These are phyloP conservation scores for Ia io DNA, from an alignment of 2,113 vertebrate species.

Conservation along the genomic window DNA sequence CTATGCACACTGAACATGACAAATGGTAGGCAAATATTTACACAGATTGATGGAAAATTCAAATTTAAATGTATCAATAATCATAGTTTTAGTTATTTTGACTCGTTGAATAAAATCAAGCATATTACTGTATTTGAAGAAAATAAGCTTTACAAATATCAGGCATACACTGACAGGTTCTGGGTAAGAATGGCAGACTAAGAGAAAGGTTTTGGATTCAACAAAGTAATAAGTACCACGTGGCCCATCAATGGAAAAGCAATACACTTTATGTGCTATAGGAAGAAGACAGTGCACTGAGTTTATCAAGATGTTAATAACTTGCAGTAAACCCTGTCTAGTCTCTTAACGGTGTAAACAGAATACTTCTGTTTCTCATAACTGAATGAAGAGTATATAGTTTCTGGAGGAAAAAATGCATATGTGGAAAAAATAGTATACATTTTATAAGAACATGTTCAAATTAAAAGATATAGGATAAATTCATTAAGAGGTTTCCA, in stretches of 20 bases:
- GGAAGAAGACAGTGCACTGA: neutral
- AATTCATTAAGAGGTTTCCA: neutral
- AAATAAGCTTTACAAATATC: neutral
- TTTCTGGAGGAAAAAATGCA: neutral
- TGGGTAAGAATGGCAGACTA: neutral
- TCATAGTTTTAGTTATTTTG: slow-evolving; percentile 28
- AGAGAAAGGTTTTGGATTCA: accelerated
- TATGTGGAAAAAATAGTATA: neutral
- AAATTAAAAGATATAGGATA: neutral
- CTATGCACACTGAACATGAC: neutral
- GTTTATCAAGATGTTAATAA: neutral
- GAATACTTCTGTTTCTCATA: neutral
- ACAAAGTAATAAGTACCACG: neutral
- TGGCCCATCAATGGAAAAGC: neutral
- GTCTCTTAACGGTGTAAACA: neutral
- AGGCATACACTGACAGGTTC: neutral
- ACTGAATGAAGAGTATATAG: neutral
- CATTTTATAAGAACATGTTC: neutral
- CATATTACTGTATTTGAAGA: neutral
- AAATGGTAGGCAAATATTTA: slow-evolving; percentile 40
- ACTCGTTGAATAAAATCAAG: slow-evolving; percentile 27
- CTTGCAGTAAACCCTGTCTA: neutral
- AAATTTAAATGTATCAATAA: slow-evolving; percentile 6
- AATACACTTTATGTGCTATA: accelerated
- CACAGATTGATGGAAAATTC: neutral